Evolutionary conservation across 2,113 vertebrate genomes (phyloP).

Genomic region (Leucoraja erinaceus): DNA sequence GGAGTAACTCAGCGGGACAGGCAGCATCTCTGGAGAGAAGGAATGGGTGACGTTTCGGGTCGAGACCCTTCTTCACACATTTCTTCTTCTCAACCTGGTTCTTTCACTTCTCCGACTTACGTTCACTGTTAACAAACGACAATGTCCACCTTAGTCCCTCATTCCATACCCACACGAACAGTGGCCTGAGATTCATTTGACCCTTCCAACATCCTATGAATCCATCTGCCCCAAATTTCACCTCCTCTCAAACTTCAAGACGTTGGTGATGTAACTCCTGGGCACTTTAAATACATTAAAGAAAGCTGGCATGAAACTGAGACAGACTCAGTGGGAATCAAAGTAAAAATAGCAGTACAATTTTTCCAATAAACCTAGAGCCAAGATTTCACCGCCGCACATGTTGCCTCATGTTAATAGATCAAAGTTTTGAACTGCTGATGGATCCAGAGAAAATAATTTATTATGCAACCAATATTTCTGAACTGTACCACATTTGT

Average conservation of each 20-base stretch:
- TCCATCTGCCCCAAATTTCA: conserved; percentile 3
- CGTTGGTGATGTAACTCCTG: background rate
- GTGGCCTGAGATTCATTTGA: background rate
- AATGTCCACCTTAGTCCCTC: background rate
- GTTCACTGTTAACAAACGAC: background rate
- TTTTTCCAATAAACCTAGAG: conserved; percentile 6
- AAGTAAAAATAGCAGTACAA: background rate
- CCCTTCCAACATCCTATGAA: background rate
- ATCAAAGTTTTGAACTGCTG: conserved; percentile 1
- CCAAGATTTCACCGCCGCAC: background rate
- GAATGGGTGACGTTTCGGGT: too few relatives aligned
- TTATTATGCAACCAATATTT: background rate
- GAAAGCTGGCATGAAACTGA: conserved; percentile 11
- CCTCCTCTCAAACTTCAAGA: background rate
- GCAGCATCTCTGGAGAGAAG: too few relatives aligned
- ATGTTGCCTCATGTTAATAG: background rate
- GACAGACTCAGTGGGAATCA: conserved; percentile 28
- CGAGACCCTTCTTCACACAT: too few relatives aligned
- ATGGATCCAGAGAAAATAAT: background rate
- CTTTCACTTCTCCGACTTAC: background rate
- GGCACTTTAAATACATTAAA: background rate
- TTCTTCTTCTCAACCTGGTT: background rate
- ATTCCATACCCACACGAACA: background rate
- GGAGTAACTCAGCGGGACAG: too few relatives aligned
- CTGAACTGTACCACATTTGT: background rate